Base-by-base conservation (phyloP, 2,888 invertebrate species). In the Athalia cordata region DNA sequence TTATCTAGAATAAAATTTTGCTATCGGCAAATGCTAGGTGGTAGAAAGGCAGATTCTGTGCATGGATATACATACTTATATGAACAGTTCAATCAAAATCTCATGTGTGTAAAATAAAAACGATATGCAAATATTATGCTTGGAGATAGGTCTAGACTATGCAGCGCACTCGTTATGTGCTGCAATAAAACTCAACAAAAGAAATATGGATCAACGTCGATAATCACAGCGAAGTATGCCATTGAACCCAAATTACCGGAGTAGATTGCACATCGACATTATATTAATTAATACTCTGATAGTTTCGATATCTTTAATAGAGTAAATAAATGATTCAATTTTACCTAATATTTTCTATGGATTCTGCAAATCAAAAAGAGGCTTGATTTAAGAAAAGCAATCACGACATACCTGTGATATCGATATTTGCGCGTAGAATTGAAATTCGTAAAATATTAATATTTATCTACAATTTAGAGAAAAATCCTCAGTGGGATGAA, bases 391-490 rank as follows among this genome's bases (percentile, higher is more conserved):
- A 55, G 55, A 55, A 55, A 55, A n/a, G 6, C 9, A 6, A 55
- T 11, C 0, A 7, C 55, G 7, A 2, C 29, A 29, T 0, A 29
- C 2, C 29, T 29, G 29, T 29, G 29, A 29, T 29, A 29, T 2
- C 45, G 64, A 45, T 64, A 11, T 64, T 62, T 64, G 29, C n/a
- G 45, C n/a, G 45, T 64, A 43, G 45, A 64, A 45, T 64, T 45
- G 11, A 45, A 11, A 8, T 47, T 45, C 47, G n/a, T 64, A 64
- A 29, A 29, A 62, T 62, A 9, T 11, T 62, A 3, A 64, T 64
- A 45, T 45, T 64, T 45, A 64, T 64, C 64, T 11, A 64, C 45
- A n/a, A 64, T 64, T 64, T 64, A n/a, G 29, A 64, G n/a, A 64
- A 43, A n/a, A 64, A 64, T 3, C 47, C 43, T 64, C n/a, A 45